Evolutionary conservation across 2,797 vertebrate genomes (phyloP).

Genomic region (Pyrocephalus nanus): DNA sequence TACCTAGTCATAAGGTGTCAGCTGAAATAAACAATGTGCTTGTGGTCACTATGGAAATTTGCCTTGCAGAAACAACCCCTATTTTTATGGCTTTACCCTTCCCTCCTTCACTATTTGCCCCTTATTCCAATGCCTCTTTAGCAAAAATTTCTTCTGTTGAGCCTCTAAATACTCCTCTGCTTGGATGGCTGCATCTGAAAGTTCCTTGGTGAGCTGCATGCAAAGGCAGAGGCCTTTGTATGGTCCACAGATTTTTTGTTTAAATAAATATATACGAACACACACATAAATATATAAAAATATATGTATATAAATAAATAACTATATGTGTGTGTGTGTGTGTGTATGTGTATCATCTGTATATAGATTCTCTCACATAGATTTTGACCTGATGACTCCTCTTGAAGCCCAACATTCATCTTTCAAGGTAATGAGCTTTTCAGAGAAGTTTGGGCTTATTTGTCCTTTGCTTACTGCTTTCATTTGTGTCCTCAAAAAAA

Average conservation of each 20-base stretch:
- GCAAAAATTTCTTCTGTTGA: not conserved
- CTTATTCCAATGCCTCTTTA: not conserved
- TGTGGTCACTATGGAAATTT: not conserved
- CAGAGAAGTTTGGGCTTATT: not conserved
- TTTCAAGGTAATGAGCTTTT: not conserved
- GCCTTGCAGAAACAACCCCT: not conserved
- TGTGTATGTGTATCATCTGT: not conserved
- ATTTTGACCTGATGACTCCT: not conserved
- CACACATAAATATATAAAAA: too few species aligned
- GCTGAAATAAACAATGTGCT: slow-evolving; percentile 16
- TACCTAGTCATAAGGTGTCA: slow-evolving; percentile 11
- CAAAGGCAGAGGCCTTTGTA: not conserved
- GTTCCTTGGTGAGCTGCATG: not conserved
- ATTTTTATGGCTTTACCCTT: not conserved
- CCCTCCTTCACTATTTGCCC: not conserved
- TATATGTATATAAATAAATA: too few species aligned
- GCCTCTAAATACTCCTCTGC: not conserved
- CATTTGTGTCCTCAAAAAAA: not conserved
- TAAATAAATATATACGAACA: not conserved
- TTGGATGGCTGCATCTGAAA: not conserved
- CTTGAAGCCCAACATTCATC: not conserved
- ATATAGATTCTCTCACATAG: not conserved
- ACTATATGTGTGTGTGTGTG: not conserved
- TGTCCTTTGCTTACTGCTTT: not conserved
- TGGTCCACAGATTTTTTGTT: not conserved